Evolutionary conservation across 2,888 invertebrate species (phyloP), one percentile per base, ranked within the genome.

Genomic region (Nemurella pictetii): DNA sequence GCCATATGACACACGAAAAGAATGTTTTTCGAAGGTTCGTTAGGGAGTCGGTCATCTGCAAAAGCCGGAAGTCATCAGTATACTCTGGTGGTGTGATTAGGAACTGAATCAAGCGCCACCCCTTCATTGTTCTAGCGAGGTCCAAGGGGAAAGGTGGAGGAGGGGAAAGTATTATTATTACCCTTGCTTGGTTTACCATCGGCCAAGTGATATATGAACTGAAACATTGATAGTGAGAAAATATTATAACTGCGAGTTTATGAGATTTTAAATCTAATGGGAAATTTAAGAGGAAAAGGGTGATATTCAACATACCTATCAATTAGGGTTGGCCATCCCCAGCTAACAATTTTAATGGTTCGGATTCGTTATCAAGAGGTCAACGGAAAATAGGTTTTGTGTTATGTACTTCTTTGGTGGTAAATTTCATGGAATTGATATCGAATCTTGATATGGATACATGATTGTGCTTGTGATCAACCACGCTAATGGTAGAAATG

Each of bases 211-310:
- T 80, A 35, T 80, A 80, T 80, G 80, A 35, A 80, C 80, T 80
- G 80, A 80, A 80, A 80, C 80, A 80, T 80, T 80, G 80, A 80
- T 80, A 80, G 55, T 55, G 55, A 80, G 35, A 35, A 80, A 80
- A 36, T 80, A 80, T 80, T 80, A 80, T 26, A 32, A 80, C 30
- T 29, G 28, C 30, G 30, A 5, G 29, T 15, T n/a, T 2, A 35
- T 12, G 80, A 35, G 80, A 15, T 30, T 35, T 80, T 80, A 35
- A 35, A 80, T 80, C 12, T 32, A 25, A 26, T 26, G 35, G 20
- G 35, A 35, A 35, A 35, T 35, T 36, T 80, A 35, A 80, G 35
- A 80, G 80, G 32, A 80, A 80, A 80, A 35, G 80, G 80, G 32
- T 35, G 35, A 2, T 36, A 80, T 30, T 78, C 28, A n/a, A 35